A percentile compares a stretch with the other conserved stretches of the same genome.
Evolutionary conservation across 2,797 vertebrate species (phyloP).

Genomic region (Tarsius wallacei): DNA sequence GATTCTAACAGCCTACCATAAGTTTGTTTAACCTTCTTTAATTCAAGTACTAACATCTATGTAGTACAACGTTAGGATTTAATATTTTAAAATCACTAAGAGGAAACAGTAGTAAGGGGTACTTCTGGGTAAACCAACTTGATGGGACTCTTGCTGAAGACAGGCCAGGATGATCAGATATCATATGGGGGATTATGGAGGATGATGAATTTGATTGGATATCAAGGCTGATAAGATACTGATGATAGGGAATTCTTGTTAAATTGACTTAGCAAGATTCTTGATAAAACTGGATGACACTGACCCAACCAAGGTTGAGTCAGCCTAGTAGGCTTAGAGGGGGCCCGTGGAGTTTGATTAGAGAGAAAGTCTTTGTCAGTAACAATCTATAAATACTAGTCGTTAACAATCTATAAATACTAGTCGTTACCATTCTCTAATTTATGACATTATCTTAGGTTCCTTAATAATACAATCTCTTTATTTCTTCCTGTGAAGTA

Average conservation of each 20-base stretch:
- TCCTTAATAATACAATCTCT: not conserved
- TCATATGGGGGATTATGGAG: not conserved
- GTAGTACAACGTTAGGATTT: not conserved
- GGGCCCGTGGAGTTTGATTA: not conserved
- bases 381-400: not conserved
- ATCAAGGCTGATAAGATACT: not conserved
- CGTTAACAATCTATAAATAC: not conserved
- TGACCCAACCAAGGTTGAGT: not conserved
- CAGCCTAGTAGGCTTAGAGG: not conserved
- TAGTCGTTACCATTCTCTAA: not conserved
- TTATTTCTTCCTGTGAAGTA: not conserved
- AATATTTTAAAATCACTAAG: not conserved
- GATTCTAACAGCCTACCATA: not conserved
- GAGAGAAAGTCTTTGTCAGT: not conserved
- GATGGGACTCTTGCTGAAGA: not conserved
- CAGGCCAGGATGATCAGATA: not conserved
- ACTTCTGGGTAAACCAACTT: not conserved
- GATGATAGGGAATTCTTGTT: not conserved
- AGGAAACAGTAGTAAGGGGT: not conserved
- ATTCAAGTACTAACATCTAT: not conserved
- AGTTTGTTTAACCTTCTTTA: conserved; percentile 19
- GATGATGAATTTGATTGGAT: not conserved
- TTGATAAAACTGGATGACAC: not conserved
- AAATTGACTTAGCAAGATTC: not conserved
- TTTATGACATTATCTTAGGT: not conserved